A percentile compares a stretch with the other conserved stretches of the same genome.
These are phyloP conservation scores for Bombylius major DNA, from an alignment of 2,888 invertebrate genomes.

Conservation along the genomic window DNA sequence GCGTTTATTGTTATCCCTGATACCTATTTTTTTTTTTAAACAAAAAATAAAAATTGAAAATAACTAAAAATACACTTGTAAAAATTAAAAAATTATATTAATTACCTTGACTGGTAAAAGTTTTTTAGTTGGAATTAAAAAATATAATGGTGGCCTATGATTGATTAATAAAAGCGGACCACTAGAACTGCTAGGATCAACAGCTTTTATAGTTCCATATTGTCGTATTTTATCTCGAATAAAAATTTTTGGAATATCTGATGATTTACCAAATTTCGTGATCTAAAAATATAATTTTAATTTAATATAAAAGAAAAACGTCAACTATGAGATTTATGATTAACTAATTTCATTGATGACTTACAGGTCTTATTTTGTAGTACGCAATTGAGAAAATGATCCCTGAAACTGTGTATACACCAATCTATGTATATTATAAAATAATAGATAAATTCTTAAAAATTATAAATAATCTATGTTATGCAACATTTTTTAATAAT, in stretches of 20 bases:
- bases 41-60: neutral
- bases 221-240: constrained; percentile 40
- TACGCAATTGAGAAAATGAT: constrained; percentile 12
- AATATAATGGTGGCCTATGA: constrained; percentile 43
- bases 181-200: constrained; percentile 39
- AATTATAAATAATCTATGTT: neutral
- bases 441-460: neutral
- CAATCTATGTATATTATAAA: constrained; percentile 5
- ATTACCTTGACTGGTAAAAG: constrained; percentile 40
- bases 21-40: constrained; percentile 14
- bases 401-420: constrained; percentile 11
- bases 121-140: constrained; percentile 32
- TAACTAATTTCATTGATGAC: neutral
- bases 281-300: constrained; percentile 35
- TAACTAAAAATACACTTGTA: neutral
- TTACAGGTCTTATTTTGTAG: constrained; percentile 11
- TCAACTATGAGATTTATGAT: neutral
- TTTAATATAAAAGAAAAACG: neutral
- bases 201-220: constrained; percentile 39
- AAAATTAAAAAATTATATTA: neutral
- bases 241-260: constrained; percentile 45
- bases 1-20: constrained; percentile 30
- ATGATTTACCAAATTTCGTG: constrained; percentile 47
- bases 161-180: constrained; percentile 39
- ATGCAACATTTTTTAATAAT: neutral